Percentiles rank a stretch among this genome's conserved stretches.
These are phyloP conservation scores for Cloeon dipterum DNA, from an alignment of 2,888 invertebrate species.

Conservation along the genomic window DNA sequence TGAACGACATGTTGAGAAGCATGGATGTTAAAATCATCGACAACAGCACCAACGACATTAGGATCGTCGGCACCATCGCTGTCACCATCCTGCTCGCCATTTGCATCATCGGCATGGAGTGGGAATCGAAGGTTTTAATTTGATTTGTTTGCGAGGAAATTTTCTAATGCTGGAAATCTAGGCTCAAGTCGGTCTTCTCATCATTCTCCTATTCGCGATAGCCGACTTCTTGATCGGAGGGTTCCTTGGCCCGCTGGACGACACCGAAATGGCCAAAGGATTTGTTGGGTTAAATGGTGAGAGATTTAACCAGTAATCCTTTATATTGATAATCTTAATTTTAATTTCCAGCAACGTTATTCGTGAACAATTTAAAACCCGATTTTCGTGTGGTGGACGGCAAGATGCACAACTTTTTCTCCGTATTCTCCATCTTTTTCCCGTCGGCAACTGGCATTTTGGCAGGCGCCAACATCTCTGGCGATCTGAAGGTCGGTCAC, in stretches of 20 bases:
- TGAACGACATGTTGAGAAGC: slow-evolving; percentile 39
- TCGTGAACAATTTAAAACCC: slow-evolving; percentile 49
- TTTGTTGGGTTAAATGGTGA: slow-evolving; percentile 76
- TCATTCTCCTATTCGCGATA: slow-evolving; percentile 66
- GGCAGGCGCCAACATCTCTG: slow-evolving; percentile 95
- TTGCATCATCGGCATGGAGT: slow-evolving; percentile 88
- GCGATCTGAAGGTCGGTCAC: slow-evolving; percentile 72
- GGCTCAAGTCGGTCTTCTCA: slow-evolving; percentile 68
- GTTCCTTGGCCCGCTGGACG: slow-evolving; percentile 54
- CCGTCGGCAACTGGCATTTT: slow-evolving; percentile 95
- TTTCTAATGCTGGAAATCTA: slow-evolving; percentile 14
- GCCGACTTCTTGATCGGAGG: slow-evolving; percentile 73
- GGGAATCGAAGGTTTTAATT: slow-evolving; percentile 69
- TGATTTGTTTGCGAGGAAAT: background rate
- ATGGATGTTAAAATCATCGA: slow-evolving; percentile 36
- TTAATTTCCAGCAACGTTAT: slow-evolving; percentile 36
- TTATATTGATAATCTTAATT: too few species aligned
- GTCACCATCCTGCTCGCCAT: slow-evolving; percentile 61
- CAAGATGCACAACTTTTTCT: slow-evolving; percentile 68
- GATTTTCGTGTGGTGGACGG: slow-evolving; percentile 51
- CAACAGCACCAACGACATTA: slow-evolving; percentile 30
- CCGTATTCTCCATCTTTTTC: slow-evolving; percentile 92
- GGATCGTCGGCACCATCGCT: slow-evolving; percentile 64
- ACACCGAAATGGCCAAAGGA: slow-evolving; percentile 47
- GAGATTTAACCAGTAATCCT: too few species aligned